These are phyloP conservation scores for Apodemia mormo DNA, from an alignment of 2,888 invertebrate species.

Conservation along the genomic window DNA sequence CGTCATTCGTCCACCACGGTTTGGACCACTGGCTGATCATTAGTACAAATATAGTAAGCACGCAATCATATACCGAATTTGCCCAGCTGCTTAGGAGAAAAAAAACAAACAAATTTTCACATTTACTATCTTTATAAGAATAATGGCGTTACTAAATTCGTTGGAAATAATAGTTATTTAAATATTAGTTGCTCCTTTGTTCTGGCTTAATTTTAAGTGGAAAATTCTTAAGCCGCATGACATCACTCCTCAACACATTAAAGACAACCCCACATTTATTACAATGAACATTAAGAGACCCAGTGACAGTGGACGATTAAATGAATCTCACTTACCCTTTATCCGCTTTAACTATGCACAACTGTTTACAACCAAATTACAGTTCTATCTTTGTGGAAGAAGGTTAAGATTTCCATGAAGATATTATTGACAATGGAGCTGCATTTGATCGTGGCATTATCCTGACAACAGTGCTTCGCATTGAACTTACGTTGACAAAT, in stretches of 20 bases:
- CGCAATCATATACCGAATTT: no score
- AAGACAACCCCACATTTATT: conserved; percentile 42
- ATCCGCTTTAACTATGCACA: conserved; percentile 49
- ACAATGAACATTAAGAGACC: conserved; percentile 72
- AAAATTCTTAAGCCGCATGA: conserved; percentile 32
- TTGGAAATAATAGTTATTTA: background rate
- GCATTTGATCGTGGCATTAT: conserved; percentile 78
- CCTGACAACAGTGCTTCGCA: conserved; percentile 76
- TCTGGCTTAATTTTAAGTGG: conserved; percentile 24
- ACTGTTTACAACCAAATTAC: conserved; percentile 36
- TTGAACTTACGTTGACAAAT: conserved; percentile 71
- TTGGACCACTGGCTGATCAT: no score
- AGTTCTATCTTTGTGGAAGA: conserved; percentile 37
- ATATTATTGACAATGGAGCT: conserved; percentile 58
- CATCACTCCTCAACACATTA: conserved; percentile 39
- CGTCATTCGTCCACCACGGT: no score
- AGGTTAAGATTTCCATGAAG: conserved; percentile 39
- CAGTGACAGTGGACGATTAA: conserved; percentile 76
- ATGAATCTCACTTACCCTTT: conserved; percentile 76
- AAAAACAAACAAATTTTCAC: background rate
- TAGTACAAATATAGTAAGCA: no score
- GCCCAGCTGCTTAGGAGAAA: no score
- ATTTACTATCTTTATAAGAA: background rate
- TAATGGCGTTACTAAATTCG: no score
- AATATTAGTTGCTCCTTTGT: conserved; percentile 12